A percentile compares a stretch with the other conserved stretches of the same genome.
phyloP scores from a whole-genome alignment of 2,797 vertebrate species.

The Epinephelus awoara region DNA sequence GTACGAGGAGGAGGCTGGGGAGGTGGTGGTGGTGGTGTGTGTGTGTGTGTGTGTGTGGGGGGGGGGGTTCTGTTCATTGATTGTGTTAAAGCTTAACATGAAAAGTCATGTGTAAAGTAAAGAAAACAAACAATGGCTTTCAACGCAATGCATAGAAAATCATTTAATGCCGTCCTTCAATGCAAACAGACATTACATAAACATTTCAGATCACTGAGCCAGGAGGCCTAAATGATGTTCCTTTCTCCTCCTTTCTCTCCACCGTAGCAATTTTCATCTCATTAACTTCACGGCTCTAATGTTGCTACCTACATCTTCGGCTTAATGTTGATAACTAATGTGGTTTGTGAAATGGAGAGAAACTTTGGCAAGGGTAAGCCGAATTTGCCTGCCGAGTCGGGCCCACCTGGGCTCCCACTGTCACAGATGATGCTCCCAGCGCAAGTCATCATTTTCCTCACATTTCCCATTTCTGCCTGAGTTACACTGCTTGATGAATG shows the following conservation, averaged over 20 bases:
- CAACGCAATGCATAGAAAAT: conserved; percentile 37
- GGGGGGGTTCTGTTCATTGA: neutral
- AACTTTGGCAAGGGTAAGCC: conserved; percentile 36
- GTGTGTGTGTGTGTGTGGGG: too few species aligned
- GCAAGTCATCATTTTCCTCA: conserved; percentile 40
- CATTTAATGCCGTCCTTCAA: conserved; percentile 29
- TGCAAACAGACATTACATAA: conserved; percentile 58
- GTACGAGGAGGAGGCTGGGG: conserved; percentile 1
- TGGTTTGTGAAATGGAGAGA: conserved; percentile 55
- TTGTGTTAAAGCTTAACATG: neutral
- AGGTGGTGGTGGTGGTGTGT: neutral
- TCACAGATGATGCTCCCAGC: conserved; percentile 44
- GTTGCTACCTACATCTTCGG: conserved; percentile 17
- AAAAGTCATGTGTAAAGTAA: neutral
- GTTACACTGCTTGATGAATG: conserved; percentile 16
- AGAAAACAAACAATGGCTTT: conserved; percentile 45
- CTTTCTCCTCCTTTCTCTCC: conserved; percentile 38
- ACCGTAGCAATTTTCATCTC: conserved; percentile 73
- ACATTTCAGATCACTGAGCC: conserved; percentile 32
- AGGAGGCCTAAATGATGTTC: conserved; percentile 19
- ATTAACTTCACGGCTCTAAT: conserved; percentile 66
- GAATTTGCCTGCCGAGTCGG: conserved; percentile 18
- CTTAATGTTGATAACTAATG: conserved; percentile 53
- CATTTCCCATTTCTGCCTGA: conserved; percentile 25
- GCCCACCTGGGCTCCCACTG: conserved; percentile 38